Conservation (phyloP, 2,888 invertebrate genomes). For the Dinocampus coccinellae region DNA sequence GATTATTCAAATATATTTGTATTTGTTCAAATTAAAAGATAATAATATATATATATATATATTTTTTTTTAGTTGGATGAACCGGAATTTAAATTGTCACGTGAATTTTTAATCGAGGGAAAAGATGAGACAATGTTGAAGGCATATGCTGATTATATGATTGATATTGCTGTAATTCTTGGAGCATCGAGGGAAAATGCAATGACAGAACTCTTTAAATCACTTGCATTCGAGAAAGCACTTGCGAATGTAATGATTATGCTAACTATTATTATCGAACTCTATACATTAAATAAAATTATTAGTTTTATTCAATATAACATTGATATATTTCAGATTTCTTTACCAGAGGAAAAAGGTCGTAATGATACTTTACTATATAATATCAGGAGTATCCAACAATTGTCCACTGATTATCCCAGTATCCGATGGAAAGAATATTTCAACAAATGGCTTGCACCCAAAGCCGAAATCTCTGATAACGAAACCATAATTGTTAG, state of each 20-base stretch:
- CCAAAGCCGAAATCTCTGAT: slow-evolving; percentile 74
- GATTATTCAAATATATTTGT: too few species aligned
- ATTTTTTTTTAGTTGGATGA: slow-evolving; percentile 81
- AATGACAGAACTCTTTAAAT: slow-evolving; percentile 79
- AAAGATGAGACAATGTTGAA: slow-evolving; percentile 86
- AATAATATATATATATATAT: background rate
- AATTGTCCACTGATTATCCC: slow-evolving; percentile 82
- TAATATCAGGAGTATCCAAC: slow-evolving; percentile 88
- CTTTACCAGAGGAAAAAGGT: slow-evolving; percentile 84
- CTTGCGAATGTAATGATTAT: slow-evolving; percentile 95
- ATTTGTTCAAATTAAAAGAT: background rate
- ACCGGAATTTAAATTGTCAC: slow-evolving; percentile 84
- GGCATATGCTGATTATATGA: slow-evolving; percentile 89
- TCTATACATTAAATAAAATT: slow-evolving; percentile 66
- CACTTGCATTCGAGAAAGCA: slow-evolving; percentile 88
- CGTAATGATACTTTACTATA: slow-evolving; percentile 92
- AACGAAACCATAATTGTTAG: slow-evolving; percentile 87
- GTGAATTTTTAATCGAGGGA: slow-evolving; percentile 89
- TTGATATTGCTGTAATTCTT: slow-evolving; percentile 86
- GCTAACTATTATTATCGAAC: too few species aligned
- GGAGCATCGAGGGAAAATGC: slow-evolving; percentile 83
- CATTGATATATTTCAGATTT: slow-evolving; percentile 49
- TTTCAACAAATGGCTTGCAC: slow-evolving; percentile 83
- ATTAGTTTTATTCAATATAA: background rate
- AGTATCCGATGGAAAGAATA: slow-evolving; percentile 87